Evolutionary conservation across 2,888 invertebrate genomes (phyloP), one percentile per base, ranked within the genome.

Genomic region (Drosophila flavopinicola): DNA sequence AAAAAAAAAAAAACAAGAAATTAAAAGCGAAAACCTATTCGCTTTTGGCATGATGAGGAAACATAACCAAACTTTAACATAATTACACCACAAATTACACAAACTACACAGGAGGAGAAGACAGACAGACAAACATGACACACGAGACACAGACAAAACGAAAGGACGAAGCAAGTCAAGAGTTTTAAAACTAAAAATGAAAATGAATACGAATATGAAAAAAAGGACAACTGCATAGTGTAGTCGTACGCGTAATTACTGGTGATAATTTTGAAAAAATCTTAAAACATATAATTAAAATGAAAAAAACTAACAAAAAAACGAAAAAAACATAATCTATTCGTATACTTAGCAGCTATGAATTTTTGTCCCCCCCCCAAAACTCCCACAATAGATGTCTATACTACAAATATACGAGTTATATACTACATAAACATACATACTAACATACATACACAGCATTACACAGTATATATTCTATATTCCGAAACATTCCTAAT

Each of bases 241-340:
- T 88, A 90, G 89, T 89, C 84, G 88, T 84, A 84, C 66, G 87
- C 87, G 82, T 88, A 90, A 85, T 86, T 85, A 89, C 90, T 90
- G 90, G 90, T 90, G 90, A 90, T 90, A 90, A 90, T 88, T 88
- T 85, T 83, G 75, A 67, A 78, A 84, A 80, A 86, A 83, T 74
- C 67, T 66, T 75, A 64, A 69, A 82, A 60, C 59, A 48, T 61
- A 72, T 54, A 44, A 61, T 64, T 53, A 64, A 66, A 44, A 20
- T 41, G 15, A 1, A 32, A 42, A 47, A 42, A 47, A 13, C 48
- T 66, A 66, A 30, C 52, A 37, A 39, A 35, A 39, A 66, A 60
- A 58, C 39, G 20, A 25, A 52, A 58, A 51, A 37, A 64, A 54
- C 57, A 54, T 68, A 68, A 72, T 56, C 39, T 20, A 20, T 4